phyloP scores from a whole-genome alignment of 2,888 invertebrate genomes.

The Zhengitettix transpicula region DNA sequence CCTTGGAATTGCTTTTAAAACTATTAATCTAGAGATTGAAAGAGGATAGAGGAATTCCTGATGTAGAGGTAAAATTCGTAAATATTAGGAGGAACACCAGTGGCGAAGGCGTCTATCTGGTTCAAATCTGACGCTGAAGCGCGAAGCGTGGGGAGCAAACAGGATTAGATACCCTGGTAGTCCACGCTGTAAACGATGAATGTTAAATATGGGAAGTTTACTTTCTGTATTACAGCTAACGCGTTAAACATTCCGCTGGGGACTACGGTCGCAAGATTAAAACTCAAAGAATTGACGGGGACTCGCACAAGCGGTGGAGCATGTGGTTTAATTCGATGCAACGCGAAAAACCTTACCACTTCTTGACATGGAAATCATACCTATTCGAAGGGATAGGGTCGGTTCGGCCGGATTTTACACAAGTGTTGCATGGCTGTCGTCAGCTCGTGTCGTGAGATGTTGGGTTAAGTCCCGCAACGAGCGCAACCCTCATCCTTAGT shows the following conservation, averaged over 20 bases:
- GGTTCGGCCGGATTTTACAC: no score
- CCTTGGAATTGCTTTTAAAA: slow-evolving; percentile 16
- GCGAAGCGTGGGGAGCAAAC: slow-evolving; percentile 21
- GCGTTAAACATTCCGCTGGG: slow-evolving; percentile 20
- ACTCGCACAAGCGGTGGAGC: no score
- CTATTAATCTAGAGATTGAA: slow-evolving; percentile 15
- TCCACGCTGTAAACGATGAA: slow-evolving; percentile 21
- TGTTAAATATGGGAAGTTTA: slow-evolving; percentile 11
- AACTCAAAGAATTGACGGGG: no score
- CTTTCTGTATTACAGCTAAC: slow-evolving; percentile 16
- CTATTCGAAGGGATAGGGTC: no score
- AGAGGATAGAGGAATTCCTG: slow-evolving; percentile 16
- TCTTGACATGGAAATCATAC: no score
- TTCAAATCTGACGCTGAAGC: slow-evolving; percentile 18
- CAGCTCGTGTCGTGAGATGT: slow-evolving; percentile 20
- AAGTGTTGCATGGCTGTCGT: no score
- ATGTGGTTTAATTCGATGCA: no score
- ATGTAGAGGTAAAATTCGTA: slow-evolving; percentile 20
- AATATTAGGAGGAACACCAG: slow-evolving; percentile 17
- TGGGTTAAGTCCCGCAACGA: slow-evolving; percentile 20
- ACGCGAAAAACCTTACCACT: no score
- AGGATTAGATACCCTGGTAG: slow-evolving; percentile 22
- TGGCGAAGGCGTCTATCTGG: slow-evolving; percentile 18
- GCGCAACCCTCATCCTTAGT: slow-evolving; percentile 18
- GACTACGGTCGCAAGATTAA: slow-evolving; percentile 19